Evolutionary conservation across 2,797 vertebrate genomes (phyloP).

Genomic region (Melanotaenia nigrans): DNA sequence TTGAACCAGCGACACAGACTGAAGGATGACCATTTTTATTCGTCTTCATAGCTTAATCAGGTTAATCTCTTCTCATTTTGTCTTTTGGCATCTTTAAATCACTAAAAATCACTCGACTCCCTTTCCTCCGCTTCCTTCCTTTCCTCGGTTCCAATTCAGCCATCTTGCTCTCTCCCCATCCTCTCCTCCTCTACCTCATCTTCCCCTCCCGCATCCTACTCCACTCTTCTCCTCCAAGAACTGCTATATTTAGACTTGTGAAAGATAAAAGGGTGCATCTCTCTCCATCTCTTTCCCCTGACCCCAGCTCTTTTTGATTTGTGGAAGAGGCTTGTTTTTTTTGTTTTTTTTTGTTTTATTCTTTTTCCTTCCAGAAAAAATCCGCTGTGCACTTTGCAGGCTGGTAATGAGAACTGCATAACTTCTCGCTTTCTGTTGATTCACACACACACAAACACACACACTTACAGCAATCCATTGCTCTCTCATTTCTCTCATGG

Average conservation of each 20-base stretch:
- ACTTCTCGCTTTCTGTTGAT: constrained; percentile 11
- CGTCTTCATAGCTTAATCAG: background rate
- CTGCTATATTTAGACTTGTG: constrained; percentile 76
- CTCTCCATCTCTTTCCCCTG: constrained; percentile 28
- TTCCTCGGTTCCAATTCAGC: constrained; percentile 29
- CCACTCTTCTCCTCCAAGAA: constrained; percentile 61
- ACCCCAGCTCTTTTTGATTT: constrained; percentile 51
- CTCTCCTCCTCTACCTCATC: constrained; percentile 34
- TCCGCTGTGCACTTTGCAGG: constrained; percentile 41
- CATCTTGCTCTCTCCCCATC: constrained; percentile 45
- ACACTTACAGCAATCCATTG: background rate
- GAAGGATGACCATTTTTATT: no score
- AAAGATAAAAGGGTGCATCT: constrained; percentile 62
- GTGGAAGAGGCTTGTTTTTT: constrained; percentile 43
- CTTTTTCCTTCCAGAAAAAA: constrained; percentile 32
- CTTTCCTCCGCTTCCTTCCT: background rate
- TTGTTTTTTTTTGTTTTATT: background rate
- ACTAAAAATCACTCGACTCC: background rate
- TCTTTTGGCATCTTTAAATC: background rate
- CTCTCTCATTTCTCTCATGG: constrained; percentile 1
- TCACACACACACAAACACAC: background rate
- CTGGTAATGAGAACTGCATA: constrained; percentile 40
- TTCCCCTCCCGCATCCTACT: constrained; percentile 34
- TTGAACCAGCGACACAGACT: no score
- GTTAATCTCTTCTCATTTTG: background rate